phyloP scores from a whole-genome alignment of 2,113 vertebrate genomes.

The Podarcis muralis region DNA sequence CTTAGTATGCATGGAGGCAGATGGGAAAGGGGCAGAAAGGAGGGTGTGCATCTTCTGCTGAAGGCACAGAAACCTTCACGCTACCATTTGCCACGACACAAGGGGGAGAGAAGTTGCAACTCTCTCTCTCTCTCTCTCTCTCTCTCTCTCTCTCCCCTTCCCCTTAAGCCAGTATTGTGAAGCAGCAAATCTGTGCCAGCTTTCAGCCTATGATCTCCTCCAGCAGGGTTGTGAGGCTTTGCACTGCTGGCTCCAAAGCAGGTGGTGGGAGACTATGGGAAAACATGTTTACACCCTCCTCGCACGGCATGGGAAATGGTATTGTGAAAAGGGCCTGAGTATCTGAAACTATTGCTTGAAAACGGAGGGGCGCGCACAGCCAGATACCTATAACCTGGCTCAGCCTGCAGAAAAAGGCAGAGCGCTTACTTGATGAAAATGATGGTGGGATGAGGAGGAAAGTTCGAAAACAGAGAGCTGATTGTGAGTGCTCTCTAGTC shows the following conservation, averaged over 20 bases:
- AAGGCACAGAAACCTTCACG: not conserved
- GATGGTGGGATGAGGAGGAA: not conserved
- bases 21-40: not conserved
- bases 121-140: not conserved
- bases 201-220: slow-evolving; percentile 29
- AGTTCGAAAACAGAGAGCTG: not conserved
- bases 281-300: slow-evolving; percentile 35
- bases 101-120: slow-evolving; percentile 10
- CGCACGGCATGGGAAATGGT: not conserved
- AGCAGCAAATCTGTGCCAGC: slow-evolving; percentile 12
- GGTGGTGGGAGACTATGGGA: slow-evolving; percentile 30
- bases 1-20: not conserved
- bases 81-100: slow-evolving; percentile 17
- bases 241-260: slow-evolving; percentile 24
- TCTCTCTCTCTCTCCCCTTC: slow-evolving; percentile 1
- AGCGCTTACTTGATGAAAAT: not conserved
- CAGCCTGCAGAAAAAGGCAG: not conserved
- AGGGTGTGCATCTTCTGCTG: not conserved
- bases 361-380: not conserved
- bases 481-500: not conserved
- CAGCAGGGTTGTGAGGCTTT: slow-evolving; percentile 8
- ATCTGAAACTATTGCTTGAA: slow-evolving; percentile 4
- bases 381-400: not conserved
- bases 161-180: slow-evolving; percentile 32
- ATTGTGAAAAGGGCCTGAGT: not conserved